A percentile compares a stretch with the other conserved stretches of the same genome.
Evolutionary conservation across 2,113 vertebrate species (phyloP).

Genomic region (Silurus asotus): DNA sequence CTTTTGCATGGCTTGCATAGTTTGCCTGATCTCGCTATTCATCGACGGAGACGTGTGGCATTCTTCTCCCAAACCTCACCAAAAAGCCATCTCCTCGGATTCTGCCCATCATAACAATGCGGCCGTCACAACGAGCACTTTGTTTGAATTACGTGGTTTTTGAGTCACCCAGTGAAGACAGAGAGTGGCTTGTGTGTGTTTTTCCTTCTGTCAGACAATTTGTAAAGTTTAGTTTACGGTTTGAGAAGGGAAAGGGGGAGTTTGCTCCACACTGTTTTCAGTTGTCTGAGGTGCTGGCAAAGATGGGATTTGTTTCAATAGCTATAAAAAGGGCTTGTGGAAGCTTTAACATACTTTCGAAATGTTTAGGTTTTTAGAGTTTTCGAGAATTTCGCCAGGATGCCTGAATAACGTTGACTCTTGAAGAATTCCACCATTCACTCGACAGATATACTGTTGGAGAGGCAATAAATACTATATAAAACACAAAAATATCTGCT

Average conservation of each 20-base stretch:
- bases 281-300: conserved; percentile 53
- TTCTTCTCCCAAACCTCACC: conserved; percentile 59
- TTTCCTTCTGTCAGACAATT: conserved; percentile 62
- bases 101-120: conserved; percentile 70
- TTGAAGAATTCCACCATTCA: too few relatives aligned
- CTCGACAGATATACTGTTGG: too few relatives aligned
- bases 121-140: conserved; percentile 62
- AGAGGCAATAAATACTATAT: too few relatives aligned
- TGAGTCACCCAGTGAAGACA: conserved; percentile 60
- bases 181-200: conserved; percentile 46
- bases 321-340: not conserved
- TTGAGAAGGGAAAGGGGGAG: not conserved
- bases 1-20: conserved; percentile 75
- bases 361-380: not conserved
- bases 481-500: too few relatives aligned
- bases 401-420: too few relatives aligned
- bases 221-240: conserved; percentile 58
- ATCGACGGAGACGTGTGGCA: conserved; percentile 65
- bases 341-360: not conserved
- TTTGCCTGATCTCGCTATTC: conserved; percentile 73
- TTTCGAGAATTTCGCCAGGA: too few relatives aligned
- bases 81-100: conserved; percentile 56
- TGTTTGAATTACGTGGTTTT: conserved; percentile 71
- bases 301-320: conserved; percentile 39
- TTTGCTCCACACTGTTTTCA: conserved; percentile 32